Evolutionary conservation across 1,140 invertebrate genomes (phyloP).

Genomic region (Heliothis virescens): DNA sequence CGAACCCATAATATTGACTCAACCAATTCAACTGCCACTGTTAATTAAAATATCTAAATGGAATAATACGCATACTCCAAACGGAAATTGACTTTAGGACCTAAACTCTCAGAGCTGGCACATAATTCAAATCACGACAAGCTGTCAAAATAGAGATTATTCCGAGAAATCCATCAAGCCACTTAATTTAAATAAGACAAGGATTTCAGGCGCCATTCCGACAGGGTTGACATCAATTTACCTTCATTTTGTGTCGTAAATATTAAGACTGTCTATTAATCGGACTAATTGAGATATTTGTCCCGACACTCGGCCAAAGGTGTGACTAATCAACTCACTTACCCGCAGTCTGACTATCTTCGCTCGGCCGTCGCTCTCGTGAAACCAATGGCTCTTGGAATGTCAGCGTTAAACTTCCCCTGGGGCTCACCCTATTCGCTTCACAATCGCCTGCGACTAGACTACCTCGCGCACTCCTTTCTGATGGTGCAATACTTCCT

Average conservation of each 20-base stretch:
- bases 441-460: constrained; percentile 83
- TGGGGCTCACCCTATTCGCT: constrained; percentile 83
- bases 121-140: constrained; percentile 20
- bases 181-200: constrained; percentile 32
- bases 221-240: constrained; percentile 15
- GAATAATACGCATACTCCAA: not conserved
- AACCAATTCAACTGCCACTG: no score
- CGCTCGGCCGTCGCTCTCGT: constrained; percentile 87
- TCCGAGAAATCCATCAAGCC: constrained; percentile 25
- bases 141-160: constrained; percentile 39
- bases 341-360: constrained; percentile 84
- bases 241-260: constrained; percentile 2
- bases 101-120: not conserved
- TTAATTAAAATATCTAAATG: not conserved
- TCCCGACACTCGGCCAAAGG: no score
- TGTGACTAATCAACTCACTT: constrained; percentile 44
- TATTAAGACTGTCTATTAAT: constrained; percentile 5
- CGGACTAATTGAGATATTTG: not conserved
- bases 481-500: constrained; percentile 86
- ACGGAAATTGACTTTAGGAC: not conserved
- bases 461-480: constrained; percentile 84
- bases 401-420: constrained; percentile 87
- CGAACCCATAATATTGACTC: no score
- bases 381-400: constrained; percentile 88
- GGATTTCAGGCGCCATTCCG: not conserved